Evolutionary conservation across 1,140 invertebrate genomes (phyloP), one percentile per base, ranked within the genome.

Genomic region (Bradysia coprophila): DNA sequence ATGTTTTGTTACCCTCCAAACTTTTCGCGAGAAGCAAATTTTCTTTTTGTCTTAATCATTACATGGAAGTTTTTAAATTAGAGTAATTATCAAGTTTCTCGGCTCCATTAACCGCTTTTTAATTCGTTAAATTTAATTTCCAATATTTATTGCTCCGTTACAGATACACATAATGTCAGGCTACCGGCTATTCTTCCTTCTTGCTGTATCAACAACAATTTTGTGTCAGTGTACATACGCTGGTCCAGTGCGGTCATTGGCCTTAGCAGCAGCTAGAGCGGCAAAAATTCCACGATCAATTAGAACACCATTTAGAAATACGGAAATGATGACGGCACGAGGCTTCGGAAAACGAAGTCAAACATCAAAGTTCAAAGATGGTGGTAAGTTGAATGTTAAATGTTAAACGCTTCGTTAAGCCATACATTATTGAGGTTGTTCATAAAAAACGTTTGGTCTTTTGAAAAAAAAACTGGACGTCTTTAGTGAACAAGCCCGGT

Each of bases 281-380:
- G n/a, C 36, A 19, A 24, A 39, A 21, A 44, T 23, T 24, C 41
- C 32, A 9, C 20, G 41, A 3, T 16, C 33, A 2, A 42, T 42
- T 15, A 10, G 41, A 36, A 23, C 41, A 4, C 41, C 41, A 4
- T 42, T 36, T 42, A 20, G 41, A 36, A 42, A 42, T 23, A 42
- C 21, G 22, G 41, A 42, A 42, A 42, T 42, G 13, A 42, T 42
- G 41, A 42, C 41, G 3, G 41, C 41, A 23, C 32, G 41, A 16
- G 41, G 41, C 3, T 42, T 42, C 15, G 41, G 41, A 10, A 42
- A 42, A 21, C 32, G 41, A 15, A 37, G 33, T 34, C 20, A 36
- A 20, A 16, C 21, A 18, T 18, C 9, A 20, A 38, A 38, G 18
- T 18, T 38, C 21, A 38, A 38, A 18, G 18, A 38, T 4, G 18